phyloP scores from a whole-genome alignment of 2,113 vertebrate species.

The Apodemus speciosus region DNA sequence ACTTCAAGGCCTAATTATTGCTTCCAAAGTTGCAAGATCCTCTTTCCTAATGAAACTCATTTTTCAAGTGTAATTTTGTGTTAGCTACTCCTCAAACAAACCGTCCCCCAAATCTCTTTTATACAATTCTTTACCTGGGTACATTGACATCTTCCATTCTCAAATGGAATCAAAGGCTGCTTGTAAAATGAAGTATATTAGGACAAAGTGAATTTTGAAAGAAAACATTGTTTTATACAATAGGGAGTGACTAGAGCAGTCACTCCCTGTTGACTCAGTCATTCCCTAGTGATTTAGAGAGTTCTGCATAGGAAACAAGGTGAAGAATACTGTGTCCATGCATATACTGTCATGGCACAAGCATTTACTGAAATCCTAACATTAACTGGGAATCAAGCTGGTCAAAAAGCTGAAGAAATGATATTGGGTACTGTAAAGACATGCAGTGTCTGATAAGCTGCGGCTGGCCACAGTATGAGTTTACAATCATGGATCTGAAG shows the following conservation, averaged over 20 bases:
- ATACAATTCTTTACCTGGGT: rapidly evolving
- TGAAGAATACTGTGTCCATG: neutral
- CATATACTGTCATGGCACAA: neutral
- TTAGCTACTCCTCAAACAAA: neutral
- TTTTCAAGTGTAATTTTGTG: neutral
- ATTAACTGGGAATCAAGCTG: neutral
- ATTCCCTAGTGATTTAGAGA: neutral
- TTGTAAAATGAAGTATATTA: neutral
- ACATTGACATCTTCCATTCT: neutral
- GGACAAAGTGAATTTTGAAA: neutral
- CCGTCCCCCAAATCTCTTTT: neutral
- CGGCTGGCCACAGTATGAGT: neutral
- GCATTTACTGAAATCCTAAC: no score
- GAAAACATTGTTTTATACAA: neutral
- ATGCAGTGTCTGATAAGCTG: neutral
- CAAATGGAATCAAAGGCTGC: neutral
- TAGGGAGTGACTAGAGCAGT: neutral
- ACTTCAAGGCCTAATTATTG: neutral
- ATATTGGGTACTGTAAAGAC: neutral
- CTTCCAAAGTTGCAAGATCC: neutral
- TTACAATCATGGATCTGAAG: rapidly evolving
- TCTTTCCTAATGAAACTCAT: neutral
- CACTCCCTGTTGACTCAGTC: neutral
- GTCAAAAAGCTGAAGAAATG: neutral
- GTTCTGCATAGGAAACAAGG: neutral